Evolutionary conservation across 2,797 vertebrate species (phyloP), one percentile per base, ranked within the genome.

Genomic region (Sternarchorhynchus goeldii): DNA sequence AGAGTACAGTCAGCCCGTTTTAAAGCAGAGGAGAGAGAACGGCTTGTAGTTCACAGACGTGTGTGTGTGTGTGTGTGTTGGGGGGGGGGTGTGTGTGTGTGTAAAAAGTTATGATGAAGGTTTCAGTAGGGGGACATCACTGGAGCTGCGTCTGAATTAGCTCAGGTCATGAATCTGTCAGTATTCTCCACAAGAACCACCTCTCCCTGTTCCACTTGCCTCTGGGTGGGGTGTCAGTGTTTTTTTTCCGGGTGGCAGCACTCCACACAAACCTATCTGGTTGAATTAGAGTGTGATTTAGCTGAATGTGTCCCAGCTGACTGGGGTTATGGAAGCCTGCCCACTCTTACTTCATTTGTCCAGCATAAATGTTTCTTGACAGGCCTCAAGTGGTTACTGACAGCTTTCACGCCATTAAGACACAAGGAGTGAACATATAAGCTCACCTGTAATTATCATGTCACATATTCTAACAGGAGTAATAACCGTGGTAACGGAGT

Each of bases 1-100:
- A 93, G 90, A 89, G 86, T 84, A 83, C 88, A 92, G 92, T 92
- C 91, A 92, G 86, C 88, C 86, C 88, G 89, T 90, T 88, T 88
- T 92, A 91, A 91, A 90, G 85, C 79, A 88, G 87, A 89, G 85
- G 83, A 83, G 32, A 87, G 75, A 73, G 77, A 65, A 59, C 39
- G 39, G 75, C 83, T 85, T 73, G 81, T 83, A 89, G 89, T 92
- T 92, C 90, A 90, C 88, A 90, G 89, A 74, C 65, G 66, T 73
- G 50, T 69, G 17, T 29, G 5, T 65, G 57, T 68, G 76, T 32
- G 34, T 64, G 65, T 75, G 32, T 69, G 64, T 71, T 67, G 63
- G 68, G 62, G 64, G 66, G 50, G 74, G 39, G 58, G 66, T 62
- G 66, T 25, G 39, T 53, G 39, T 34, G 6, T 62, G 39, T 31